Evolutionary conservation across 2,113 vertebrate species (phyloP).

Genomic region (Ageneiosus marmoratus): DNA sequence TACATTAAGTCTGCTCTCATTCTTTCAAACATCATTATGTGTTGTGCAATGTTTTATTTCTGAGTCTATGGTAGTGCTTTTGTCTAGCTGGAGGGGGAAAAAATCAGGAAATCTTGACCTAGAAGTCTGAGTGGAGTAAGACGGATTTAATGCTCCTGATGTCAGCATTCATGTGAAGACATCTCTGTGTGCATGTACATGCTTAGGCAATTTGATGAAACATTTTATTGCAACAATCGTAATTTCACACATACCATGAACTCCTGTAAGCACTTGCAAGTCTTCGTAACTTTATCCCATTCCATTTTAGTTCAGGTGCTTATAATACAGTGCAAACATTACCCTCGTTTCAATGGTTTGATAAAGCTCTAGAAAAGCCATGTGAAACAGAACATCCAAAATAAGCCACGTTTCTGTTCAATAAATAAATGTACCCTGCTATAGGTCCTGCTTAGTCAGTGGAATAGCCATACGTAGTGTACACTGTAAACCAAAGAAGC

Average conservation of each 20-base stretch:
- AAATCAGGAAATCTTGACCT: background rate
- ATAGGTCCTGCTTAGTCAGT: constrained; percentile 3
- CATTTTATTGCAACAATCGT: background rate
- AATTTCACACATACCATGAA: background rate
- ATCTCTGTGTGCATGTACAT: background rate
- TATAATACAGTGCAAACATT: background rate
- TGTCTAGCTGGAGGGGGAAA: background rate
- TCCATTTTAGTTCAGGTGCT: background rate
- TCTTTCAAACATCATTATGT: background rate
- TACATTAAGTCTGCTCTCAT: constrained; percentile 36
- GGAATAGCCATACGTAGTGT: background rate
- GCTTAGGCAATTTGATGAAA: constrained; percentile 1
- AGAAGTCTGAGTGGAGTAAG: background rate
- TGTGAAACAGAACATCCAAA: background rate
- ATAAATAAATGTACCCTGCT: background rate
- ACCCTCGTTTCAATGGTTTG: background rate
- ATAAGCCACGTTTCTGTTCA: background rate
- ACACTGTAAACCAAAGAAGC: background rate
- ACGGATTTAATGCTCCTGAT: background rate
- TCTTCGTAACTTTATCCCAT: constrained; percentile 8
- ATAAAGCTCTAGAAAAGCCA: constrained; percentile 8
- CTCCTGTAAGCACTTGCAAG: constrained; percentile 2
- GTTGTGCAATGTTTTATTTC: background rate
- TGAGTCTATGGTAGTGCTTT: background rate
- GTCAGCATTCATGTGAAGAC: background rate